These are phyloP conservation scores for Solenopsis invicta DNA, from an alignment of 1,140 invertebrate genomes.

Conservation along the genomic window DNA sequence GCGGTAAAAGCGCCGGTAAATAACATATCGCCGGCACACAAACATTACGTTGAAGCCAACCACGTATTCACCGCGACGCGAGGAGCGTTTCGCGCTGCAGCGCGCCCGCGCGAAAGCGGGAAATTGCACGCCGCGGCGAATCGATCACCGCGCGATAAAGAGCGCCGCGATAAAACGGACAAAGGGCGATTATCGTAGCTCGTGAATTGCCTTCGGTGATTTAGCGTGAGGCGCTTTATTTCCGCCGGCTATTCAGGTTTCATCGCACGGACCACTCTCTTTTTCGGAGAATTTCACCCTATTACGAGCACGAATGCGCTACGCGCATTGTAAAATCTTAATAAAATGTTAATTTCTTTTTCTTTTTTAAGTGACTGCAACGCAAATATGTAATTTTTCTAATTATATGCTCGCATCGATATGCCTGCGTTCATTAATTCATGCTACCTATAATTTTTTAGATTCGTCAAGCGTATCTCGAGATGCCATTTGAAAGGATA, in stretches of 20 bases:
- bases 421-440: background rate
- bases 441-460: background rate
- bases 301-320: background rate
- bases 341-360: conserved; percentile 28
- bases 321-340: conserved; percentile 15
- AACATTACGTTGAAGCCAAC: conserved; percentile 25
- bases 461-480: background rate
- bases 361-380: background rate
- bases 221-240: conserved; percentile 57
- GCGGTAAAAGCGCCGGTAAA: conserved; percentile 71
- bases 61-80: background rate
- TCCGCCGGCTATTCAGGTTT: conserved; percentile 56
- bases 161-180: conserved; percentile 69
- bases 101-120: conserved; percentile 61
- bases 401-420: background rate
- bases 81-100: conserved; percentile 52
- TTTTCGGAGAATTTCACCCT: conserved; percentile 30
- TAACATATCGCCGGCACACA: conserved; percentile 68
- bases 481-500: background rate
- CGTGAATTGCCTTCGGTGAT: conserved; percentile 67
- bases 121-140: conserved; percentile 75
- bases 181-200: conserved; percentile 65
- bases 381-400: background rate
- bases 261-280: conserved; percentile 46
- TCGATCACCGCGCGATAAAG: conserved; percentile 73